Percentiles rank a stretch among this genome's conserved stretches.
Evolutionary conservation across 2,888 invertebrate genomes (phyloP).

Genomic region (Ramazzottius varieornatus): DNA sequence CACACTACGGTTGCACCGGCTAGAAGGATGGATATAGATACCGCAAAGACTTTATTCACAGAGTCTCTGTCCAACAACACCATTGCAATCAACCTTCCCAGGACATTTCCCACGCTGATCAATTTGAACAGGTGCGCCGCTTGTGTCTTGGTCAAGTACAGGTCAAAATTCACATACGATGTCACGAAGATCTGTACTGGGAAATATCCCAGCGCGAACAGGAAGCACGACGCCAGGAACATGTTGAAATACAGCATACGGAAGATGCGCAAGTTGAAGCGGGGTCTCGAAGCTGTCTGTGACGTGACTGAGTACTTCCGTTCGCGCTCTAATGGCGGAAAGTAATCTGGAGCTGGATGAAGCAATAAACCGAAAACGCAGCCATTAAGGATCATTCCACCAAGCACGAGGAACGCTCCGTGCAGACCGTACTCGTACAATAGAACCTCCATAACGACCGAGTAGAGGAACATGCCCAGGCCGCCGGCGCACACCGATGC

Average conservation of each 20-base stretch:
- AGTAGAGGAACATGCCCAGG: slow-evolving; percentile 12
- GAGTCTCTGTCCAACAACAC: neutral
- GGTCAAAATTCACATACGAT: neutral
- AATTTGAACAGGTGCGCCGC: neutral
- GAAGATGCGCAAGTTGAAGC: neutral
- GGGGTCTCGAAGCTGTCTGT: neutral
- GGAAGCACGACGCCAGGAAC: neutral
- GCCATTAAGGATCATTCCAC: slow-evolving; percentile 8
- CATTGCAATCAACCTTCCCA: neutral
- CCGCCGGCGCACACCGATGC: slow-evolving; percentile 13
- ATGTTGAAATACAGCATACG: neutral
- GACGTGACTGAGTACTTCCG: neutral
- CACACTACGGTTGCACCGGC: neutral
- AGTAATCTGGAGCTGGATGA: slow-evolving; percentile 5
- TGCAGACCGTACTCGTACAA: slow-evolving; percentile 8
- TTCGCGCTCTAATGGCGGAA: no score
- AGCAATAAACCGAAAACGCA: slow-evolving; percentile 9
- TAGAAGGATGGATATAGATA: neutral
- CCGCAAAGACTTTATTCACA: neutral
- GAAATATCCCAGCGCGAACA: neutral
- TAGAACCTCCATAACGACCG: slow-evolving; percentile 10
- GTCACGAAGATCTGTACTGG: neutral
- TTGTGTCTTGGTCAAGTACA: neutral
- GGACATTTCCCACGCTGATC: neutral
- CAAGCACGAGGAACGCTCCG: slow-evolving; percentile 9